phyloP scores from a whole-genome alignment of 2,888 invertebrate species.

The Cantharis lateralis region DNA sequence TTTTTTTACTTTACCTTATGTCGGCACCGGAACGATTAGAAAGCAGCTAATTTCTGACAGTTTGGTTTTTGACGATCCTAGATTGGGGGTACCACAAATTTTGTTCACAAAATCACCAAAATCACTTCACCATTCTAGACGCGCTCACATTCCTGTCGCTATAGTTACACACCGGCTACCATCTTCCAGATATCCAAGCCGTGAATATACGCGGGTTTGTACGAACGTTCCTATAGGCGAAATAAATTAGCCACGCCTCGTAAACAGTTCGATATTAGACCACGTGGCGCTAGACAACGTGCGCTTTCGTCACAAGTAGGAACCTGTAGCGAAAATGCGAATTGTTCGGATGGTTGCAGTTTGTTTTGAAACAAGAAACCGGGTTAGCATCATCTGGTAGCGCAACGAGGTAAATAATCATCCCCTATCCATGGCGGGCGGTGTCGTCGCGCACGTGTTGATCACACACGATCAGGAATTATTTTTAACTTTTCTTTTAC shows the following conservation, averaged over 20 bases:
- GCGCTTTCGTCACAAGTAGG: conserved; percentile 5
- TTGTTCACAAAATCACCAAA: background rate
- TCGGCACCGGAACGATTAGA: background rate
- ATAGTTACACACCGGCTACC: conserved; percentile 7
- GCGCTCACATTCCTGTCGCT: conserved; percentile 12
- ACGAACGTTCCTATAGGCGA: conserved; percentile 24
- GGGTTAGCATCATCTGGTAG: background rate
- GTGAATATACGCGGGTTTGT: conserved; percentile 34
- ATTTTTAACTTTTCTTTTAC: conserved; percentile 58
- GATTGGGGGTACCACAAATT: background rate
- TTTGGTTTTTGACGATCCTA: background rate
- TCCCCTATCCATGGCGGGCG: background rate
- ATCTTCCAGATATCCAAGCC: conserved; percentile 9
- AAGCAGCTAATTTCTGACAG: background rate
- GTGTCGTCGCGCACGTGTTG: background rate
- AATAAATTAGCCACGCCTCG: conserved; percentile 35
- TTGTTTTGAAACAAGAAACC: background rate
- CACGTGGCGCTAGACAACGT: conserved; percentile 21
- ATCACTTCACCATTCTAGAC: conserved; percentile 3
- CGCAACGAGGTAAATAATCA: background rate
- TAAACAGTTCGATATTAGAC: conserved; percentile 21
- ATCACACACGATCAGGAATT: background rate
- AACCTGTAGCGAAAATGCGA: background rate
- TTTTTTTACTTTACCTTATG: background rate
- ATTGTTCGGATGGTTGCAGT: conserved; percentile 6